A percentile compares a stretch with the other conserved stretches of the same genome.
Evolutionary conservation across 1,140 invertebrate species (phyloP).

Genomic region (Helicoverpa zea): DNA sequence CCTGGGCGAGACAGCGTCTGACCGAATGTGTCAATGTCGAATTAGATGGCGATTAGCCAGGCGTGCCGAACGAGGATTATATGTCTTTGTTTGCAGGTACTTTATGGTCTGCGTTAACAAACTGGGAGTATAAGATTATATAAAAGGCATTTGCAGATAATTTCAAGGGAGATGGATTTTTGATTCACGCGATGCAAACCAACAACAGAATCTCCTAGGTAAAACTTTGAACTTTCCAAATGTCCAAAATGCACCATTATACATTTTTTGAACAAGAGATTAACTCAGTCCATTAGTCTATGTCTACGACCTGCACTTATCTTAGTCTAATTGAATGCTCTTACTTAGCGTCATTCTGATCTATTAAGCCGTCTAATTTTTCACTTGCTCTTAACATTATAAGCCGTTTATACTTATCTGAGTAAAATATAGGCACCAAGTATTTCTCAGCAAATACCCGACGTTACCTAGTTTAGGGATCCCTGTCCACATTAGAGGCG

Average conservation of each 20-base stretch:
- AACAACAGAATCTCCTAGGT: too few relatives aligned
- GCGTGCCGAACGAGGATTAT: not conserved
- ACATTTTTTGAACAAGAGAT: not conserved
- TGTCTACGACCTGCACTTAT: not conserved
- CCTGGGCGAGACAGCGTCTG: not conserved
- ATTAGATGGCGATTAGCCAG: not conserved
- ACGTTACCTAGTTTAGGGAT: not conserved
- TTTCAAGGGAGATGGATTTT: too few relatives aligned
- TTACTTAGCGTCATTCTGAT: slow-evolving; percentile 4
- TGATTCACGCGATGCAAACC: too few relatives aligned
- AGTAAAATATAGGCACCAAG: too few relatives aligned
- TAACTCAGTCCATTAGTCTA: not conserved
- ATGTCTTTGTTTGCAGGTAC: not conserved
- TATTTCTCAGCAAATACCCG: not conserved
- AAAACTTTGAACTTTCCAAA: too few relatives aligned
- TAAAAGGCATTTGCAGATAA: not conserved
- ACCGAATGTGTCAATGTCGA: not conserved
- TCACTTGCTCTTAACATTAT: too few relatives aligned
- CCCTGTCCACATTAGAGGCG: slow-evolving; percentile 23
- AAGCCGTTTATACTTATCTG: too few relatives aligned
- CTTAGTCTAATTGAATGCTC: slow-evolving; percentile 5
- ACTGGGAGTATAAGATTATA: not conserved
- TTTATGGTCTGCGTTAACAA: not conserved
- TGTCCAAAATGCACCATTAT: not conserved
- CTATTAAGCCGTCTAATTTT: not conserved